Evolutionary conservation across 2,888 invertebrate species (phyloP).

Genomic region (Ischnura elegans): DNA sequence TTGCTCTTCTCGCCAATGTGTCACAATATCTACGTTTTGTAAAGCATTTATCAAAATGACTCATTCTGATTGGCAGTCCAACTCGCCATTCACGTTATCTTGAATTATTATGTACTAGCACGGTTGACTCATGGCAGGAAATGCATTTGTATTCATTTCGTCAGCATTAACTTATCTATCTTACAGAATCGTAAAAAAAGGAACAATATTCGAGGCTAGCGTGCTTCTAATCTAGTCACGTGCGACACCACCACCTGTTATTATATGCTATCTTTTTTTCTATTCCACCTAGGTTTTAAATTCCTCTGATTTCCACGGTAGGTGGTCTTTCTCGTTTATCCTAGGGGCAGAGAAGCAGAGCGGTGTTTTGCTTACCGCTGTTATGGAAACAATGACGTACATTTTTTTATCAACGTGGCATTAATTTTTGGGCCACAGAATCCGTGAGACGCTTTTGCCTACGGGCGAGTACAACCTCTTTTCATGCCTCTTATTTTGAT

Average conservation of each 20-base stretch:
- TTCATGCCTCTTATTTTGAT: not conserved
- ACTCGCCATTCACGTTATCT: not conserved
- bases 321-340: not conserved
- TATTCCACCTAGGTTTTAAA: not conserved
- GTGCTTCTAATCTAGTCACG: not conserved
- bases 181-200: not conserved
- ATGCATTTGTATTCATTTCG: not conserved
- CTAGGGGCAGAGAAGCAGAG: not conserved
- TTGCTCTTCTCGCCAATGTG: not conserved
- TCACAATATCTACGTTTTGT: not conserved
- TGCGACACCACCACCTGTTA: not conserved
- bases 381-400: not conserved
- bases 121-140: not conserved
- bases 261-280: not conserved
- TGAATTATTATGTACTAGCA: not conserved
- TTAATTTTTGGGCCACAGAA: not conserved
- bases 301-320: conserved; percentile 11
- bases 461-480: not conserved
- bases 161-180: not conserved
- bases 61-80: not conserved
- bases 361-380: not conserved
- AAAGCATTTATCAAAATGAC: not conserved
- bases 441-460: not conserved
- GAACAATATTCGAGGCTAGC: not conserved
- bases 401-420: conserved; percentile 26